Evolutionary conservation across 2,113 vertebrate species (phyloP), one percentile per base, ranked within the genome.

Genomic region (Gambusia affinis): DNA sequence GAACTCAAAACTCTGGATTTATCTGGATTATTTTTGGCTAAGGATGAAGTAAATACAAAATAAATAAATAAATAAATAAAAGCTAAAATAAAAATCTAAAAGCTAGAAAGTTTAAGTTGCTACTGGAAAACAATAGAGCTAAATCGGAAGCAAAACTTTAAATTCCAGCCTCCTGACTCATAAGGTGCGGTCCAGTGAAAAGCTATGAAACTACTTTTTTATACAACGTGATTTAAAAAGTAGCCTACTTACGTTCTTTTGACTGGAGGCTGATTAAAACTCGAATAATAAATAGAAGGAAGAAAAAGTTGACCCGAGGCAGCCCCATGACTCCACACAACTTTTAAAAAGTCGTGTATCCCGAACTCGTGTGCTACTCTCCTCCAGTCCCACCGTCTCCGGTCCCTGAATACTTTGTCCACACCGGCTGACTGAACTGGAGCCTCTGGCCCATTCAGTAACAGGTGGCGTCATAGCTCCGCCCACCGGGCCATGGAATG

Each of bases 241-340:
- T 78, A n/a, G n/a, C n/a, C n/a, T n/a, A 93, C 95, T 95, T 83
- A 95, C 95, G 92, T 87, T 95, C 92, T 88, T 94, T 93, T 2
- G 91, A 90, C 74, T 95, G 92, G 8, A 88, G 79, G 74, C 87
- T 89, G 89, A 81, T 66, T 67, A 87, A 91, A 39, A 92, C 51
- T 35, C 73, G 79, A 75, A 69, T 88, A 61, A 87, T 72, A 86
- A 94, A 93, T 89, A 95, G 67, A 92, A 90, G 85, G 1, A 88
- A 37, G 66, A 89, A 85, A 0, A 94, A 22, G 71, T 60, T 71
- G 79, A 87, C 47, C 30, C 90, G 87, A 54, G 47, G 80, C 77
- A 81, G 87, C 83, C 88, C 94, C 95, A 95, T 95, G 73, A 44
- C 81, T 67, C 44, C 51, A 71, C 70, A 73, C 61, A 63, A 80